phyloP scores from a whole-genome alignment of 2,113 vertebrate genomes.

The Grallaria varia region DNA sequence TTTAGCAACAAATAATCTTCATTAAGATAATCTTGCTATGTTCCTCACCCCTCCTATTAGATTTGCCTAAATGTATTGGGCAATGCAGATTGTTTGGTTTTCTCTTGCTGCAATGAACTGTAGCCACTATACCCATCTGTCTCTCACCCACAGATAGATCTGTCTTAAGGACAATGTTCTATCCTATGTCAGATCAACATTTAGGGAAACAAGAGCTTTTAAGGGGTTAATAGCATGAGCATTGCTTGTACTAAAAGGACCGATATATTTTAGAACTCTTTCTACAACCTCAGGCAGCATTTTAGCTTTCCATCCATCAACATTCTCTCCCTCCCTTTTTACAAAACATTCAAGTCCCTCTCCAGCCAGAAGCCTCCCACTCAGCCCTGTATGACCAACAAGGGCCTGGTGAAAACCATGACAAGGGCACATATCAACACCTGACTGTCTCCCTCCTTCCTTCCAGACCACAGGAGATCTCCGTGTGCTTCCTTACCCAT shows the following conservation, averaged over 20 bases:
- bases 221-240: neutral
- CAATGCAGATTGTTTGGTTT: slow-evolving; percentile 34
- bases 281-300: neutral
- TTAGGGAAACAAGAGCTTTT: neutral
- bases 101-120: slow-evolving; percentile 31
- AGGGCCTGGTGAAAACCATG: neutral
- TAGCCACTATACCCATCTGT: neutral
- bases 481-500: accelerated
- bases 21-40: slow-evolving; percentile 32
- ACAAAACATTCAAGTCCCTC: neutral
- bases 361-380: neutral
- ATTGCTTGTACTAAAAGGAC: neutral
- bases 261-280: neutral
- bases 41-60: slow-evolving; percentile 31
- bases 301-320: neutral
- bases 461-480: neutral
- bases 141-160: neutral
- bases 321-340: neutral
- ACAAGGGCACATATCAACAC: neutral
- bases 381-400: neutral
- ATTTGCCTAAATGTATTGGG: slow-evolving; percentile 18
- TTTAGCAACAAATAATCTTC: slow-evolving; percentile 52
- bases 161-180: neutral
- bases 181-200: neutral
- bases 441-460: neutral